phyloP scores from a whole-genome alignment of 2,888 invertebrate genomes.

The Chrysomela aeneicollis region DNA sequence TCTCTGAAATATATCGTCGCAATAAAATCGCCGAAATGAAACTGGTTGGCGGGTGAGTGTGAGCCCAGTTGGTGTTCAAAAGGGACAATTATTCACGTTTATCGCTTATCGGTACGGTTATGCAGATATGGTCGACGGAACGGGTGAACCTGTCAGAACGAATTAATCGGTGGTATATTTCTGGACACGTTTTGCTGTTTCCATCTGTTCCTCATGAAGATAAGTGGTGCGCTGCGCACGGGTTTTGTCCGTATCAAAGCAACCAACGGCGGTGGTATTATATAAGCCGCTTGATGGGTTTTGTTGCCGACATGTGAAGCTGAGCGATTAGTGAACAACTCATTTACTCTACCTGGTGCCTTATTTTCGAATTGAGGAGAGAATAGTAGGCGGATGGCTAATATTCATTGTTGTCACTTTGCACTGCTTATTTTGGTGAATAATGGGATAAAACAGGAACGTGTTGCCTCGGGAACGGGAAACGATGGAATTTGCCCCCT shows the following conservation, averaged over 20 bases:
- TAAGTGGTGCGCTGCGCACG: background rate
- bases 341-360: too few species aligned
- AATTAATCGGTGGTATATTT: constrained; percentile 22
- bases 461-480: too few species aligned
- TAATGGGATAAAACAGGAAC: too few species aligned
- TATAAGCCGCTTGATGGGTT: too few species aligned
- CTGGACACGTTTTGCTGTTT: background rate
- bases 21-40: constrained; percentile 23
- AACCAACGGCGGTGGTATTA: too few species aligned
- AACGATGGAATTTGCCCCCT: too few species aligned
- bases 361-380: too few species aligned
- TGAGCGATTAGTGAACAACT: too few species aligned
- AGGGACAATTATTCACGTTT: constrained; percentile 22
- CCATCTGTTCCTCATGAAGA: background rate
- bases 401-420: too few species aligned
- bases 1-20: constrained; percentile 9
- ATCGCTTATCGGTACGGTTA: constrained; percentile 21
- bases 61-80: constrained; percentile 15
- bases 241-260: background rate
- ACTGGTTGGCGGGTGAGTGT: constrained; percentile 12
- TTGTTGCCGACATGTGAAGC: too few species aligned
- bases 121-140: constrained; percentile 20
- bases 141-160: constrained; percentile 21
- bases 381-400: too few species aligned
- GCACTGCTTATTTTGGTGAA: too few species aligned